Evolutionary conservation across 1,140 invertebrate species (phyloP).

Genomic region (Micrasema minimum): DNA sequence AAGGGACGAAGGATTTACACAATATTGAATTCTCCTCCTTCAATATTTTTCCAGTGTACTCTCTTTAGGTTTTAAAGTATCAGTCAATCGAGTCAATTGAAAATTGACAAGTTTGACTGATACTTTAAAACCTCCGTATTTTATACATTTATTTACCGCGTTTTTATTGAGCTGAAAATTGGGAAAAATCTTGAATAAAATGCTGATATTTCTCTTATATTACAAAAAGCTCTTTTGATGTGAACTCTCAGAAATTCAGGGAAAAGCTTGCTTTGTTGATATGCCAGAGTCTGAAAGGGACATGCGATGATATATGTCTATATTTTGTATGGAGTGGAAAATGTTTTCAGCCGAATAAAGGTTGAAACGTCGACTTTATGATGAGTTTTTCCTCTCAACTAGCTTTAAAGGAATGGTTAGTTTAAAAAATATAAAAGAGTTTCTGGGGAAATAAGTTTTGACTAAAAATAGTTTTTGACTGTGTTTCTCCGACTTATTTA

Average conservation of each 20-base stretch:
- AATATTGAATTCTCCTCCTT: no score
- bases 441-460: background rate
- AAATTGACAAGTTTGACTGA: no score
- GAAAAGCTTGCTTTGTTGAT: slow-evolving; percentile 10
- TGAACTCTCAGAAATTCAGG: background rate
- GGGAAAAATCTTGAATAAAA: background rate
- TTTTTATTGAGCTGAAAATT: no score
- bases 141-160: no score
- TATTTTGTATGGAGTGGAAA: background rate
- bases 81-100: no score
- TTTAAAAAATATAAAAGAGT: background rate
- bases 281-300: background rate
- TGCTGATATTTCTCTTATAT: slow-evolving; percentile 9
- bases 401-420: background rate
- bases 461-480: background rate
- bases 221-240: slow-evolving; percentile 6
- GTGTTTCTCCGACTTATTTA: background rate
- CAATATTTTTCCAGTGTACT: no score
- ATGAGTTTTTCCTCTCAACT: slow-evolving; percentile 8
- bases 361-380: slow-evolving; percentile 6
- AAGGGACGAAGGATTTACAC: no score
- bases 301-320: slow-evolving; percentile 11
- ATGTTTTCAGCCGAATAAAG: background rate
- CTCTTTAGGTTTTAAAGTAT: no score
- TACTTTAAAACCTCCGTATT: no score